These are phyloP conservation scores for Pristionchus fissidentatus DNA, from an alignment of 2,888 invertebrate species.

Conservation along the genomic window DNA sequence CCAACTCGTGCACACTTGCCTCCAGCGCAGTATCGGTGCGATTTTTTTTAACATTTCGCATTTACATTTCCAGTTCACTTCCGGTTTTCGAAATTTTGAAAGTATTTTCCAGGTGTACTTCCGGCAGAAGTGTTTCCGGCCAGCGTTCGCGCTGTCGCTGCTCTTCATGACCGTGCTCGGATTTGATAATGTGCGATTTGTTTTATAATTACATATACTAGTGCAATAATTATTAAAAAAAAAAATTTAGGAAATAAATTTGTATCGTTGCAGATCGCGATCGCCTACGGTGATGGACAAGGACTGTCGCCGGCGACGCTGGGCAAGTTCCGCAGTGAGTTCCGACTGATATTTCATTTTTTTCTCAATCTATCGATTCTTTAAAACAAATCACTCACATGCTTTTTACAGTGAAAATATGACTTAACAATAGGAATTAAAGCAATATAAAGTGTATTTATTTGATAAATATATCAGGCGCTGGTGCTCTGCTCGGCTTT, in stretches of 20 bases:
- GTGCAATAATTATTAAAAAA: not conserved
- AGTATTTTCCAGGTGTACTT: slow-evolving; percentile 52
- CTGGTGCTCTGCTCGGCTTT: slow-evolving; percentile 47
- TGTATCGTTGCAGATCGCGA: slow-evolving; percentile 59
- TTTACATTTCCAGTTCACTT: too few relatives aligned
- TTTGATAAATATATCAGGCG: not conserved
- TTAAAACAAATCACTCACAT: not conserved
- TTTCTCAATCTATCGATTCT: not conserved
- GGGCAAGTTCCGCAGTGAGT: slow-evolving; percentile 60
- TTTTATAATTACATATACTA: not conserved
- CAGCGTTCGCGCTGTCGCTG: slow-evolving; percentile 67
- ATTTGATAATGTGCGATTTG: slow-evolving; percentile 68
- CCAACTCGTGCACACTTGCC: too few relatives aligned
- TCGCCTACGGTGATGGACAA: slow-evolving; percentile 64
- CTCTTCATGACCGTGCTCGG: slow-evolving; percentile 72
- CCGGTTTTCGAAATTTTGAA: too few relatives aligned
- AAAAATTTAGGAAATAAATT: not conserved
- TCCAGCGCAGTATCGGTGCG: too few relatives aligned
- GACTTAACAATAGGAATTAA: not conserved
- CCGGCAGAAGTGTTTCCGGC: slow-evolving; percentile 60
- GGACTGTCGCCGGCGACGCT: slow-evolving; percentile 61
- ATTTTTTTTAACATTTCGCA: too few relatives aligned
- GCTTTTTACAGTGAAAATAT: not conserved
- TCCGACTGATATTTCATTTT: not conserved
- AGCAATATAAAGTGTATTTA: too few relatives aligned